Evolutionary conservation across 2,888 invertebrate species (phyloP), one percentile per base, ranked within the genome.

Genomic region (Diloba caeruleocephala): DNA sequence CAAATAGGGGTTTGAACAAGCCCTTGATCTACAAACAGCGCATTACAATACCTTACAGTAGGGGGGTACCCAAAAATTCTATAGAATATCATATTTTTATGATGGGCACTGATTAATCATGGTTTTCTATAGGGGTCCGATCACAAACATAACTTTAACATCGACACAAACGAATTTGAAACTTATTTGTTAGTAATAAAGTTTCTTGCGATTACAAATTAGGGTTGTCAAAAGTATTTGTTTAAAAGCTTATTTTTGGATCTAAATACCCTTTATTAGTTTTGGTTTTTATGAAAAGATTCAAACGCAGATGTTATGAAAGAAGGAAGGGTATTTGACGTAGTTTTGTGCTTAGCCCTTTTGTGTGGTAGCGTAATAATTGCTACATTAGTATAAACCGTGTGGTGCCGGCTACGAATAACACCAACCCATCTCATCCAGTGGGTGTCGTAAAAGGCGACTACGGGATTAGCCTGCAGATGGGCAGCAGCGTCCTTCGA

Each of bases 61-160:
- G 33, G 58, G 61, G 48, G 39, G 29, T 21, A 25, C 46, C 65
- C 44, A 23, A 60, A 60, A 60, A 39, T 58, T 68, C 55, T 55
- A 74, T 71, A 50, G 72, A 62, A 72, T 71, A 74, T 72, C 71
- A 72, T 72, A 74, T 72, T 72, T 74, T 68, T 74, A 72, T 71
- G 74, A 74, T 64, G 67, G 43, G 21, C 28, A 23, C 53, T 59
- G 50, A 68, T 71, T 74, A 72, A 72, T 68, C 54, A 65, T 36
- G 58, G 54, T 29, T 33, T 17, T 12, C 13, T 34, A 32, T 45
- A n/a, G 51, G 72, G 72, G 71, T 54, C 8, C 26, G 5, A 49
- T 52, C 38, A 39, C 71, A 29, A 56, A 53, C 21, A 25, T 42
- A 28, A 14, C 12, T 15, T 21, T 38, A 4, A 9, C 2, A 1